phyloP scores from a whole-genome alignment of 2,113 vertebrate species.

The Thinocorus orbignyianus region DNA sequence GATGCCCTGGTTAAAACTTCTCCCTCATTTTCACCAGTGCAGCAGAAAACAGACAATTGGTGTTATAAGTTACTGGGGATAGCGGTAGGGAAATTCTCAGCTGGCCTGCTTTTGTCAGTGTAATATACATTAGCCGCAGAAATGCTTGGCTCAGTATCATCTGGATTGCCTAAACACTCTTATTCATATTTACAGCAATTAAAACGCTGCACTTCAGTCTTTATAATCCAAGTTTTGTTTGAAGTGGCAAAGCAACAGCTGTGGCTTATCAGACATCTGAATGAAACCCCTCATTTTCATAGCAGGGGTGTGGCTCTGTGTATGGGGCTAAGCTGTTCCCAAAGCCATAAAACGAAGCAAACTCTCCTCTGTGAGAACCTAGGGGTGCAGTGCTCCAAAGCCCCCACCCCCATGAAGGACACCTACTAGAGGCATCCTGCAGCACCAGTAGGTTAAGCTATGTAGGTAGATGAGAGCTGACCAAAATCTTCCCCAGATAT shows the following conservation, averaged over 20 bases:
- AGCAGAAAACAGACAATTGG: not conserved
- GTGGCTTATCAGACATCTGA: constrained; percentile 44
- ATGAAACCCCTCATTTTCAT: constrained; percentile 19
- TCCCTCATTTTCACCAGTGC: not conserved
- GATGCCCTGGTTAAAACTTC: not conserved
- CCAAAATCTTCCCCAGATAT: not conserved
- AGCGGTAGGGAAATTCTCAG: not conserved
- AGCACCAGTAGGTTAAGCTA: not conserved
- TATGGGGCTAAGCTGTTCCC: not conserved
- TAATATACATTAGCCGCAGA: constrained; percentile 10
- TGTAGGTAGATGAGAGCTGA: not conserved
- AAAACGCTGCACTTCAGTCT: constrained; percentile 43
- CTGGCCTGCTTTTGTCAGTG: constrained; percentile 22
- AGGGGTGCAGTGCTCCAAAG: not conserved
- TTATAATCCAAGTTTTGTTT: constrained; percentile 4
- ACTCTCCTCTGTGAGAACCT: not conserved
- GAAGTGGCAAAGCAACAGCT: constrained; percentile 55
- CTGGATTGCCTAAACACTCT: not conserved
- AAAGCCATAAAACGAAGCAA: not conserved
- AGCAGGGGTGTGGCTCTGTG: not conserved
- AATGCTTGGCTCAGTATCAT: constrained; percentile 18
- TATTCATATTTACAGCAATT: constrained; percentile 50
- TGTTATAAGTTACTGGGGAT: not conserved
- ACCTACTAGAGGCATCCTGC: not conserved
- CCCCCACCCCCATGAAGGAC: not conserved